These are phyloP conservation scores for Nephotettix cincticeps DNA, from an alignment of 1,140 invertebrate genomes.

Conservation along the genomic window DNA sequence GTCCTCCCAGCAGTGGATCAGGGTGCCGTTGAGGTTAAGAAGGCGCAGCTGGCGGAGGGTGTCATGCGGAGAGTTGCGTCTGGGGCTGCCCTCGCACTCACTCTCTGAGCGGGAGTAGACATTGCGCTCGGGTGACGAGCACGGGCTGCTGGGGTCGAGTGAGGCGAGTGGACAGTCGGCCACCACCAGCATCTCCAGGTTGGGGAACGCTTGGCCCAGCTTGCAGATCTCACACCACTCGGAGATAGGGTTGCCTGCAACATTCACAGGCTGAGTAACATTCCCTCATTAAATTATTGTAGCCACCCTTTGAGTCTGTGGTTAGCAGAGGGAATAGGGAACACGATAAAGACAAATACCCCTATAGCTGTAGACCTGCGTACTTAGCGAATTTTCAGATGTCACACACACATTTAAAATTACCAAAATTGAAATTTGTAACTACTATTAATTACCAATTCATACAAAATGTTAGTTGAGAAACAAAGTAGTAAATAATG, in stretches of 20 bases:
- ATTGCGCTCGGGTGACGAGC: slow-evolving; percentile 31
- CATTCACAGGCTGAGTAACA: too few relatives aligned
- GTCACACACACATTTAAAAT: too few relatives aligned
- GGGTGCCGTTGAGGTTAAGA: slow-evolving; percentile 82
- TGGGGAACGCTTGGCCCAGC: slow-evolving; percentile 80
- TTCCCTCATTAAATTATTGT: too few relatives aligned
- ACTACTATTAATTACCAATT: too few relatives aligned
- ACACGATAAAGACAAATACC: too few relatives aligned
- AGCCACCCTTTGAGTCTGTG: too few relatives aligned
- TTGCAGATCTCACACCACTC: slow-evolving; percentile 81
- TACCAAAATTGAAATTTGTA: too few relatives aligned
- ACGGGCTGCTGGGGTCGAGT: slow-evolving; percentile 48
- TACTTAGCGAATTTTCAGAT: too few relatives aligned
- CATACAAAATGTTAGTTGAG: too few relatives aligned
- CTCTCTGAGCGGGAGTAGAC: slow-evolving; percentile 51
- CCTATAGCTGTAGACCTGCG: too few relatives aligned
- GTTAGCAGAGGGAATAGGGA: too few relatives aligned
- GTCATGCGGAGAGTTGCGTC: slow-evolving; percentile 51
- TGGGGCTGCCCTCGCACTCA: slow-evolving; percentile 47
- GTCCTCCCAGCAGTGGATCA: slow-evolving; percentile 82
- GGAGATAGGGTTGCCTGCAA: slow-evolving; percentile 77
- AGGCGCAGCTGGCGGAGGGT: slow-evolving; percentile 68
- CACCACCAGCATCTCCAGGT: slow-evolving; percentile 76
- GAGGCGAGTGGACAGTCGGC: slow-evolving; percentile 80
- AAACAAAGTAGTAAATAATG: too few relatives aligned